These are phyloP conservation scores for Drosophila antonietae DNA, from an alignment of 2,888 invertebrate genomes.

Conservation along the genomic window DNA sequence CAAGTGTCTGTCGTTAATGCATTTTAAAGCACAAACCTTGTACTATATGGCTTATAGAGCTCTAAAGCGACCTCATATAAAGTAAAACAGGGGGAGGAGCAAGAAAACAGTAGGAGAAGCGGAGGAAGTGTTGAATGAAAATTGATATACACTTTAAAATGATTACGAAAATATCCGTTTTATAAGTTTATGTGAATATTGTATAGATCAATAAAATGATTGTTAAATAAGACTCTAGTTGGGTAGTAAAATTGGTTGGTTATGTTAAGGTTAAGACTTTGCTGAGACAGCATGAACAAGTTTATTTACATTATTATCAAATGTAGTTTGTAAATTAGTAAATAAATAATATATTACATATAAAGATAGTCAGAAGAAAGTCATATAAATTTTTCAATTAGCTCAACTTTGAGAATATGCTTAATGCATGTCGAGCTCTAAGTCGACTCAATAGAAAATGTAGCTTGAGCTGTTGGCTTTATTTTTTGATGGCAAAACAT, in stretches of 20 bases:
- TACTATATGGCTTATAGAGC: slow-evolving; percentile 43
- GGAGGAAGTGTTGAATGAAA: neutral
- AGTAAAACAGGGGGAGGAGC: neutral
- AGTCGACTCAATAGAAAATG: too few species aligned
- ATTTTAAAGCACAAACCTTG: slow-evolving; percentile 55
- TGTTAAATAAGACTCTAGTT: neutral
- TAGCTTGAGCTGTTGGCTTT: too few species aligned
- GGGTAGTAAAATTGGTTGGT: neutral
- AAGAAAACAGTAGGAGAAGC: neutral
- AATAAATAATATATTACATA: too few species aligned
- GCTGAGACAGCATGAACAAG: neutral
- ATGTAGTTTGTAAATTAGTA: too few species aligned
- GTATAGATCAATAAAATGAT: neutral
- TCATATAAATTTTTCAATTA: too few species aligned
- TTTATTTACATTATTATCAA: neutral
- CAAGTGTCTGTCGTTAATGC: slow-evolving; percentile 53
- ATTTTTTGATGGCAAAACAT: too few species aligned
- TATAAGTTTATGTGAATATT: neutral
- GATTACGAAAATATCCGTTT: neutral
- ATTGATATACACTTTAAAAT: slow-evolving; percentile 10
- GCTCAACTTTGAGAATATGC: too few species aligned
- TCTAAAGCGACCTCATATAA: slow-evolving; percentile 43
- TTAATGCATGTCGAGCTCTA: too few species aligned
- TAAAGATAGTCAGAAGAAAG: too few species aligned
- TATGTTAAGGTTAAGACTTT: too few species aligned